Base-by-base conservation (phyloP, 2,113 vertebrate genomes). In the Anoplopoma fimbria region DNA sequence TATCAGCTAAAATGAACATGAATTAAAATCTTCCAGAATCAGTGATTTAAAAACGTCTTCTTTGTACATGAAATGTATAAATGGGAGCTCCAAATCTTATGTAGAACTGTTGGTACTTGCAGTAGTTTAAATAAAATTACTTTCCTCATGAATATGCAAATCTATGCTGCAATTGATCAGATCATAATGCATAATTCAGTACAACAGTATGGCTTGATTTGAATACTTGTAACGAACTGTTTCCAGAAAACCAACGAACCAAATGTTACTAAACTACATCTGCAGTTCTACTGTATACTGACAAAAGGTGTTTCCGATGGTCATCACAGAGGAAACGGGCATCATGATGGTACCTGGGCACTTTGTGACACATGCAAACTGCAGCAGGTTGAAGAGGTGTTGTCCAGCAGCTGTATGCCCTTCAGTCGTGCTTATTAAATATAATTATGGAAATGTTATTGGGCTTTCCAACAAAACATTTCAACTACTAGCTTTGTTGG, bases 111-210 rank as follows among this genome's bases (percentile, higher is more conserved):
- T 3, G 23, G 1, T 23, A 25, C 62, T 29, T 51, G 9, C 9
- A 71, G 38, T 4, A 69, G 53, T 79, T 31, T 17, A 1, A 72
- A 45, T 23, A 23, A 47, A 74, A 74, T 33, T 1, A 23, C 4
- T 57, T 42, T 33, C 15, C 47, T 64, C 65, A 72, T 82, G 60
- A 77, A 79, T 82, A 83, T 90, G 79, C 33, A 85, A 65, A 88
- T 84, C 1, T 6, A 40, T 85, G 33, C 55, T 14, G 13, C 63
- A 67, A 19, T 17, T 74, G 36, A 62, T 83, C 55, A 65, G 19
- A 69, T 60, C 15, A 72, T 47, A 34, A 68, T 23, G 14, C 36
- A 49, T 49, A 5, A 40, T 27, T 76, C 0, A 47, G 47, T 73
- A 42, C 21, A 29, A 0, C 14, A 38, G 25, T 0, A 57, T 65